Percentiles rank a stretch among this genome's conserved stretches.
Evolutionary conservation across 2,797 vertebrate species (phyloP).

Genomic region (Sciurus vulgaris): DNA sequence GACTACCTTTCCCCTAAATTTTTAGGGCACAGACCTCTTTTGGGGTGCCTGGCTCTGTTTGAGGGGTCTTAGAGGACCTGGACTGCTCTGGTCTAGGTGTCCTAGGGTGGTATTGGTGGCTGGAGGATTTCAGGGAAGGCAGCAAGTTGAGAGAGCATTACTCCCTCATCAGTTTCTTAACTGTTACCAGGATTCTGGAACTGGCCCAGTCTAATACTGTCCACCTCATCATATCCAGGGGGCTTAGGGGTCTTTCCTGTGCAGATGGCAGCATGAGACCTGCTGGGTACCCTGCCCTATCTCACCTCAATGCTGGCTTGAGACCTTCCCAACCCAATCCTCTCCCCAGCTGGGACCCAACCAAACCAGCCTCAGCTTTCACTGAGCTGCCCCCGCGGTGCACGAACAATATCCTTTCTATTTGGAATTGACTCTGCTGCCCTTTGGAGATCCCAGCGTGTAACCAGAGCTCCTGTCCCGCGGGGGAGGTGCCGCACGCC

Average conservation of each 20-base stretch:
- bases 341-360: background rate
- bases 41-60: background rate
- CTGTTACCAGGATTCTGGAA: background rate
- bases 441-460: slow-evolving; percentile 36
- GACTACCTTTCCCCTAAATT: background rate
- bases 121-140: background rate
- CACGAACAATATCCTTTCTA: slow-evolving; percentile 73
- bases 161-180: background rate
- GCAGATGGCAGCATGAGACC: background rate
- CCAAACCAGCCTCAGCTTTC: background rate
- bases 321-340: background rate
- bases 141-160: background rate
- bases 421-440: slow-evolving; percentile 55
- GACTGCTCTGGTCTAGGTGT: background rate
- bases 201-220: background rate
- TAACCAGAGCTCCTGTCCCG: slow-evolving; percentile 57
- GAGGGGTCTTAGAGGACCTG: background rate
- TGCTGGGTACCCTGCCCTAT: no score
- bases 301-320: background rate
- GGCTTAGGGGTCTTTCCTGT: background rate
- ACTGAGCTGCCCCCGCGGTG: background rate
- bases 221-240: background rate
- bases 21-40: background rate
- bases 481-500: background rate
- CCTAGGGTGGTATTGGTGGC: background rate